Base-by-base conservation (phyloP, 1,140 invertebrate genomes). In the Acromyrmex echinatior region DNA sequence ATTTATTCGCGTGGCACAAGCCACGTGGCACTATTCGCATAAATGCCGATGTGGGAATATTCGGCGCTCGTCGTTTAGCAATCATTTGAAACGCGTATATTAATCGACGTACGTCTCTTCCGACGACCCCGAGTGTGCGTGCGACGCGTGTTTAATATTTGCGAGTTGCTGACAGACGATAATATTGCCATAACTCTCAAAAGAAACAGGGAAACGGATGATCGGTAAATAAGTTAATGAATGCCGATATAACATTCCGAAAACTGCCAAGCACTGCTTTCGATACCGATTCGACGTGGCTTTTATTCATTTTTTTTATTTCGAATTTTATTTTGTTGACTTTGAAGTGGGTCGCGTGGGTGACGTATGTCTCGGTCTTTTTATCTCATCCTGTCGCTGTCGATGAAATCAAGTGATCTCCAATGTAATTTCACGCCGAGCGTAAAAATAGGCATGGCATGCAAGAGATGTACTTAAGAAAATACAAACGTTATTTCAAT, bases 21-120 rank as follows among this genome's bases (percentile, higher is more conserved):
- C 45, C 78, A 80, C 45, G 45, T 14, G 9, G 21, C 35, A 14
- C n/a, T 2, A 21, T 31, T 71, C n/a, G 49, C 63, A 28, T 56
- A 49, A 85, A 85, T 49, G 56, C 65, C 68, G 35, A 87, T 25
- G 56, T 70, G 51, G 56, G 63, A 88, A 86, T 88, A 88, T 73
- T 68, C 39, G 68, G 14, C 12, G 25, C 31, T 39, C n/a, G 10
- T 49, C 51, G 35, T 63, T 88, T 73, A 51, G 35, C 79, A 85
- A 84, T 71, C 49, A n/a, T 35, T 60, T 80, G 18, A 73, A 45
- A 21, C 21, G 18, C 21, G 79, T 16, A 28, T 21, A 35, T 35
- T 25, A 49, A 82, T 73, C 51, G 62, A 82, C 53, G 63, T 6
- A 63, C 12, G 4, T 82, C 18, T 53, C 58, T 86, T 76, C 56